phyloP scores from a whole-genome alignment of 1,140 invertebrate genomes.

The Gryllus bimaculatus region DNA sequence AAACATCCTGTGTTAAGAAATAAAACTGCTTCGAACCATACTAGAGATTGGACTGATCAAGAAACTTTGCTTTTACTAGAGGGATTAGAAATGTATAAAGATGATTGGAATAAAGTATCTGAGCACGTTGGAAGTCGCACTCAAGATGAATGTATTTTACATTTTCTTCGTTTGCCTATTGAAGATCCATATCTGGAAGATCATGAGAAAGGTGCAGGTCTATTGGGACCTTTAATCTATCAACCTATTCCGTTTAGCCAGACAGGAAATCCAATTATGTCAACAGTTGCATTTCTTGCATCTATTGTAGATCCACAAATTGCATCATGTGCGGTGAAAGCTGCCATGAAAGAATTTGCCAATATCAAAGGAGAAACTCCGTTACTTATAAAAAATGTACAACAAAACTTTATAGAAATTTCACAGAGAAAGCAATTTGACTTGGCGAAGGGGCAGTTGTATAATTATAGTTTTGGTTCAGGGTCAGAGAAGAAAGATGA shows the following conservation, averaged over 20 bases:
- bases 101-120: slow-evolving; percentile 99
- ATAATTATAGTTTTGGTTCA: slow-evolving; percentile 34
- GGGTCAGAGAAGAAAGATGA: slow-evolving; percentile 37
- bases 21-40: slow-evolving; percentile 65
- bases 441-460: slow-evolving; percentile 35
- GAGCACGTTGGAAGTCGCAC: slow-evolving; percentile 97
- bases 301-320: slow-evolving; percentile 97
- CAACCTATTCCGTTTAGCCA: slow-evolving; percentile 98
- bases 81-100: slow-evolving; percentile 94
- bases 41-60: slow-evolving; percentile 96
- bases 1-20: slow-evolving; percentile 64
- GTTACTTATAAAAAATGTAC: not conserved
- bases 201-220: slow-evolving; percentile 51
- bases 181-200: slow-evolving; percentile 98
- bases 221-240: slow-evolving; percentile 85
- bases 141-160: slow-evolving; percentile 98
- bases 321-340: slow-evolving; percentile 91
- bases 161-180: slow-evolving; percentile 94
- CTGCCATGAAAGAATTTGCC: slow-evolving; percentile 93
- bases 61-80: slow-evolving; percentile 93
- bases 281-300: slow-evolving; percentile 96
- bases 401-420: slow-evolving; percentile 53
- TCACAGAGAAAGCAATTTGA: slow-evolving; percentile 52
- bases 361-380: slow-evolving; percentile 57
- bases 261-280: slow-evolving; percentile 98